A percentile compares a stretch with the other conserved stretches of the same genome.
phyloP scores from a whole-genome alignment of 2,888 invertebrate species.

The Tiliacea aurago region DNA sequence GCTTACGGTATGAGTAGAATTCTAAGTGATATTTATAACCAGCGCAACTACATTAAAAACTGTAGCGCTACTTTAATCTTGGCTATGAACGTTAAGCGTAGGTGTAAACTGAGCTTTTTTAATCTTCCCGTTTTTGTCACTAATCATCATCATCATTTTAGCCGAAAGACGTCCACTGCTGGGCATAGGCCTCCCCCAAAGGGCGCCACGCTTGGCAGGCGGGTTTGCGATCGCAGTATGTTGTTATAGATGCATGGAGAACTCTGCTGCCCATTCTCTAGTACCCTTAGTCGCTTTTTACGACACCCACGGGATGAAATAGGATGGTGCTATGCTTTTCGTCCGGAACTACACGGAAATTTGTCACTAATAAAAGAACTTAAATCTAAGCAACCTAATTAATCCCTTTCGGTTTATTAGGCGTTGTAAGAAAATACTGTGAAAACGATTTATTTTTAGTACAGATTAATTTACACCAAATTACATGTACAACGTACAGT shows the following conservation, averaged over 20 bases:
- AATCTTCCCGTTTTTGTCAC: conserved; percentile 3
- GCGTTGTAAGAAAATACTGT: background rate
- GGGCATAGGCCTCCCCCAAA: too few species aligned
- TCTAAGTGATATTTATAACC: conserved; percentile 25
- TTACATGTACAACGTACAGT: background rate
- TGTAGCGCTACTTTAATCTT: conserved; percentile 29
- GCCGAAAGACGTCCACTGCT: too few species aligned
- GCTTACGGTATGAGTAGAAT: conserved; percentile 9
- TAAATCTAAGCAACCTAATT: conserved; percentile 1
- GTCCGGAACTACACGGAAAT: too few species aligned
- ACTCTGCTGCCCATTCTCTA: too few species aligned
- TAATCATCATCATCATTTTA: too few species aligned
- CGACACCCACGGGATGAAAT: too few species aligned
- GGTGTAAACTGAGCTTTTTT: background rate
- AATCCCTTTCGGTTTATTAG: background rate
- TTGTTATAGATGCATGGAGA: too few species aligned
- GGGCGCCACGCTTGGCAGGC: too few species aligned
- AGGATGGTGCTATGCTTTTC: too few species aligned
- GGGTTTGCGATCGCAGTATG: too few species aligned
- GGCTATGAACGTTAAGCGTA: conserved; percentile 2
- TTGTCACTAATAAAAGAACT: background rate
- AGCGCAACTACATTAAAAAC: conserved; percentile 26
- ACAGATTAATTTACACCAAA: background rate
- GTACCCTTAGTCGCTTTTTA: too few species aligned
- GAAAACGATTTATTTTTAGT: background rate